phyloP scores from a whole-genome alignment of 2,888 invertebrate species.

The Euzetes globulus region DNA sequence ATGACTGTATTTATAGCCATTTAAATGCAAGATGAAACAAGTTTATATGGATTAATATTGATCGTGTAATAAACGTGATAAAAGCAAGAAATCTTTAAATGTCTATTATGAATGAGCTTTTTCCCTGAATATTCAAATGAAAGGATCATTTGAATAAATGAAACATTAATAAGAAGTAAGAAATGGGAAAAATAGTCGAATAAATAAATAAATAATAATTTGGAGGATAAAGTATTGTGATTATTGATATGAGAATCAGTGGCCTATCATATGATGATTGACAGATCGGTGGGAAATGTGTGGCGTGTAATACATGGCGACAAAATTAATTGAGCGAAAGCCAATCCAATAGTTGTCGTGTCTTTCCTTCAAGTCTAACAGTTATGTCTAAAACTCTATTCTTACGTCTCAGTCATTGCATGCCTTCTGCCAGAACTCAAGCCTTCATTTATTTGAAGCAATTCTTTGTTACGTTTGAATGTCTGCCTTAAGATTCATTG shows the following conservation, averaged over 20 bases:
- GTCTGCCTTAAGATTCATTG: conserved; percentile 18
- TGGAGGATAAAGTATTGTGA: background rate
- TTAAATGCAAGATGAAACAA: too few species aligned
- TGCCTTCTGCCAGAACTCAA: background rate
- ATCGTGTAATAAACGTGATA: too few species aligned
- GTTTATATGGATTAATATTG: too few species aligned
- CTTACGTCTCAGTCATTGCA: conserved; percentile 5
- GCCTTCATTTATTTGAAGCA: conserved; percentile 12
- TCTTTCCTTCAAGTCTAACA: background rate
- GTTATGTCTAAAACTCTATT: conserved; percentile 4
- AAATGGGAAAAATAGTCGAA: background rate
- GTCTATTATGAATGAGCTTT: too few species aligned
- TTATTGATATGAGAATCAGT: background rate
- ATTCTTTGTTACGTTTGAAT: conserved; percentile 14
- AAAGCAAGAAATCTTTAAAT: too few species aligned
- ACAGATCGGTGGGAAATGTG: background rate
- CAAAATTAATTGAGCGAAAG: conserved; percentile 20
- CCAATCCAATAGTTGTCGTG: background rate
- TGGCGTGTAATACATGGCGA: conserved; percentile 13
- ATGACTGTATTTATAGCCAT: too few species aligned
- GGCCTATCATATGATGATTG: background rate
- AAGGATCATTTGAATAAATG: too few species aligned
- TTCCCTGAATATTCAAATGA: too few species aligned
- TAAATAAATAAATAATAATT: background rate
- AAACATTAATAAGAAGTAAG: too few species aligned